Evolutionary conservation across 2,797 vertebrate genomes (phyloP).

Genomic region (Amazona finschi): DNA sequence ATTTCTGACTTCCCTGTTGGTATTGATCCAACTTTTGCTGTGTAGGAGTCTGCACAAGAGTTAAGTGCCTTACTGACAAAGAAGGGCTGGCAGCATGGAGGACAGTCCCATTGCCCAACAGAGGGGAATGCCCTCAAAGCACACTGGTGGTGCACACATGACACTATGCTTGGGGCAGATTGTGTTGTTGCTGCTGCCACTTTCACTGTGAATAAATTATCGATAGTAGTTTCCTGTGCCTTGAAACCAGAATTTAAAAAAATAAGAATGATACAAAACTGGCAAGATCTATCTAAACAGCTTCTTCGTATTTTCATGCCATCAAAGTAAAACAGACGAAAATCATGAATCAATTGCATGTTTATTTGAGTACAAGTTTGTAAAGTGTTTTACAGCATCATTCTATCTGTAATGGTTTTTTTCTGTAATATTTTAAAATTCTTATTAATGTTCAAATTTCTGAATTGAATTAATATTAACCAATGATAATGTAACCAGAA

Average conservation of each 20-base stretch:
- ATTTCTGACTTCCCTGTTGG: not conserved
- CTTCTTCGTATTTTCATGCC: not conserved
- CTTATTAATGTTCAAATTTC: not conserved
- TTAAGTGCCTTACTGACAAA: not conserved
- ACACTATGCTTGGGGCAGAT: not conserved
- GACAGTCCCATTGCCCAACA: not conserved
- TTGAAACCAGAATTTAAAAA: not conserved
- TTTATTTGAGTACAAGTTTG: not conserved
- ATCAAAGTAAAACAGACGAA: not conserved
- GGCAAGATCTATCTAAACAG: not conserved
- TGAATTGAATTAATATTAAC: not conserved
- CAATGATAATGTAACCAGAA: not conserved
- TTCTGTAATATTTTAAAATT: not conserved
- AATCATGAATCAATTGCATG: not conserved
- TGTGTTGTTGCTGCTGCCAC: not conserved
- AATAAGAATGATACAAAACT: not conserved
- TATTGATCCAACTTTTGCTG: not conserved
- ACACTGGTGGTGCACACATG: not conserved
- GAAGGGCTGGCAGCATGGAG: not conserved
- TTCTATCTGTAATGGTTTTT: not conserved
- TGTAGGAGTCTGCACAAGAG: not conserved
- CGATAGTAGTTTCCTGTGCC: not conserved
- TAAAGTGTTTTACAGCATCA: not conserved
- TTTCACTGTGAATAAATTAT: not conserved
- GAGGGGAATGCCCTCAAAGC: not conserved